Percentiles rank a stretch among this genome's conserved stretches.
These are phyloP conservation scores for Phataginus tricuspis DNA, from an alignment of 2,797 vertebrate genomes.

Conservation along the genomic window DNA sequence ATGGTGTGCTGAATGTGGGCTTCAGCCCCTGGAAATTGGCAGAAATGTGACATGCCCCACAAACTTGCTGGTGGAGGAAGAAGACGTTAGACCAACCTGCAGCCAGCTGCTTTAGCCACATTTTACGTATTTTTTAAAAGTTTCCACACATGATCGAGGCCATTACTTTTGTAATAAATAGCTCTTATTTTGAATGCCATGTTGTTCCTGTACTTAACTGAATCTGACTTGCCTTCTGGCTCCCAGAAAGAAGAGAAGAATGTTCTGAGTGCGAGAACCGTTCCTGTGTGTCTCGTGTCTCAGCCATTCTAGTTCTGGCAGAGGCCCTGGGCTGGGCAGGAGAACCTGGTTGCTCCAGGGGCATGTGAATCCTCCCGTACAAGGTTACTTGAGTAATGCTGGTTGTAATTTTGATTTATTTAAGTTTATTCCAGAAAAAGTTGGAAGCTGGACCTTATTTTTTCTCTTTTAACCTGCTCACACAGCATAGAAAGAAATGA, in stretches of 20 bases:
- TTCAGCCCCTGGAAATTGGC: background rate
- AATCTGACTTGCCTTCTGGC: conserved; percentile 16
- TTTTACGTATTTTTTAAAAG: conserved; percentile 60
- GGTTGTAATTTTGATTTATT: background rate
- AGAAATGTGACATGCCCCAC: background rate
- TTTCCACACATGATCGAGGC: conserved; percentile 55
- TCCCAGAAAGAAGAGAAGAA: conserved; percentile 1
- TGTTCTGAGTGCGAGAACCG: background rate
- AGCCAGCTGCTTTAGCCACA: conserved; percentile 48
- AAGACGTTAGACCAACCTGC: conserved; percentile 40
- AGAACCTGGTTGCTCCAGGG: background rate
- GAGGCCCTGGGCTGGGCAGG: background rate
- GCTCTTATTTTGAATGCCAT: conserved; percentile 75
- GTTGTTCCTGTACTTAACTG: conserved; percentile 47
- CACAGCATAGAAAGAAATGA: background rate
- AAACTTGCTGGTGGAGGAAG: conserved; percentile 8
- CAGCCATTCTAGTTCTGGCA: background rate
- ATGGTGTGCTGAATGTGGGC: background rate
- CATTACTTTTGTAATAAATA: conserved; percentile 86
- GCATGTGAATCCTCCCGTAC: background rate
- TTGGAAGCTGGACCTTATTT: background rate
- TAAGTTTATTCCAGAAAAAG: background rate
- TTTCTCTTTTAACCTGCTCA: background rate
- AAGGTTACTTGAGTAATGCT: background rate
- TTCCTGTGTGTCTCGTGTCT: background rate